These are phyloP conservation scores for Embiotoca jacksoni DNA, from an alignment of 2,113 vertebrate species.

Conservation along the genomic window DNA sequence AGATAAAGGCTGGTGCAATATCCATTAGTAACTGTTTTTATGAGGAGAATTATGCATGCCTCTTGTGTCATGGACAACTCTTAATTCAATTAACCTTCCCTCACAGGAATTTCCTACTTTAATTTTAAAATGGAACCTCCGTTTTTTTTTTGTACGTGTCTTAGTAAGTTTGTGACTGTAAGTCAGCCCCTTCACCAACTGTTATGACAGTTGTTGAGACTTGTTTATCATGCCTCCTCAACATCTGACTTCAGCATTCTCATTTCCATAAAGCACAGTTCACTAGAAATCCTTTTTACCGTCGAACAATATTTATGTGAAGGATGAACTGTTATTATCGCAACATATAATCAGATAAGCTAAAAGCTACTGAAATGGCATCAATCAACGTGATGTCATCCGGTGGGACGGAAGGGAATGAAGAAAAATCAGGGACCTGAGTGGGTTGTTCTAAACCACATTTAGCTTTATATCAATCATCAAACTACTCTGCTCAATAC, in stretches of 20 bases:
- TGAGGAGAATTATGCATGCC: constrained; percentile 22
- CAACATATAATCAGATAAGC: constrained; percentile 11
- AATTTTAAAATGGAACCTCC: too few relatives aligned
- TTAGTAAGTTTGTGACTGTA: not conserved
- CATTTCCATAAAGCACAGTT: constrained; percentile 19
- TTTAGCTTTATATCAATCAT: constrained; percentile 6
- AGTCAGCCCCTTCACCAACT: not conserved
- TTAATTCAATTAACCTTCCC: constrained; percentile 31
- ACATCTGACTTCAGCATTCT: constrained; percentile 11
- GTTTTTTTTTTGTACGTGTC: too few relatives aligned
- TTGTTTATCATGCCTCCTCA: not conserved
- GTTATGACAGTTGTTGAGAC: constrained; percentile 3
- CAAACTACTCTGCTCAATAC: constrained; percentile 1
- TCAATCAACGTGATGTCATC: constrained; percentile 12
- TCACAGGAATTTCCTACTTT: not conserved
- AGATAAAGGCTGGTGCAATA: constrained; percentile 7
- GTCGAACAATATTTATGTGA: constrained; percentile 6
- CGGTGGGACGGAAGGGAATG: not conserved
- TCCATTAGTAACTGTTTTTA: constrained; percentile 28
- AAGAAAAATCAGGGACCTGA: not conserved
- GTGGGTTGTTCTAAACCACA: not conserved
- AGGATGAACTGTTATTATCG: not conserved
- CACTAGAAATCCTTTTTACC: constrained; percentile 11
- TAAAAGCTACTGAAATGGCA: constrained; percentile 2
- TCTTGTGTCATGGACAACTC: constrained; percentile 8